Evolutionary conservation across 2,797 vertebrate species (phyloP).

Genomic region (Leuciscus waleckii): DNA sequence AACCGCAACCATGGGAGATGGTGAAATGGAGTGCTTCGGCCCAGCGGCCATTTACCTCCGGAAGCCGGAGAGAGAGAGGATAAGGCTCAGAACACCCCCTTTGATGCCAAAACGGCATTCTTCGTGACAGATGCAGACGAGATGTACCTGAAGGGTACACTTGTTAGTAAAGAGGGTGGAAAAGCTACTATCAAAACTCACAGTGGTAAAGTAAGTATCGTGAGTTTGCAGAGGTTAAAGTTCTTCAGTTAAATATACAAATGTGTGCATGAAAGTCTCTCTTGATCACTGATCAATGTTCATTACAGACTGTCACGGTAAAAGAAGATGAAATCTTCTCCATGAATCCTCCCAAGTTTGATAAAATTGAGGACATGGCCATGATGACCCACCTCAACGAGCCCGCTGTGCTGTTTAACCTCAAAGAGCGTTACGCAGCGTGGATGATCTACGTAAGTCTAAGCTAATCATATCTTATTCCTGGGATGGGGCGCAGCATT

Average conservation of each 20-base stretch:
- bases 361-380: slow-evolving; percentile 95
- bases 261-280: background rate
- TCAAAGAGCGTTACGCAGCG: slow-evolving; percentile 84
- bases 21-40: slow-evolving; percentile 87
- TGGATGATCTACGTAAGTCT: slow-evolving; percentile 82
- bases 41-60: slow-evolving; percentile 84
- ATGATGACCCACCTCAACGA: slow-evolving; percentile 92
- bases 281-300: background rate
- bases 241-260: background rate
- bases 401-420: slow-evolving; percentile 79
- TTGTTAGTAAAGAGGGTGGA: slow-evolving; percentile 82
- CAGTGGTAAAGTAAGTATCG: slow-evolving; percentile 61
- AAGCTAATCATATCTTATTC: background rate
- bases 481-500: background rate
- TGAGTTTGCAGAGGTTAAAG: too few relatives aligned
- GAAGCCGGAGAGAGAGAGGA: slow-evolving; percentile 86
- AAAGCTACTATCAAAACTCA: slow-evolving; percentile 87
- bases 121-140: slow-evolving; percentile 82
- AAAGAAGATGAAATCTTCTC: slow-evolving; percentile 71
- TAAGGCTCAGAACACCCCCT: slow-evolving; percentile 87
- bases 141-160: slow-evolving; percentile 85
- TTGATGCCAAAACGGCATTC: slow-evolving; percentile 86
- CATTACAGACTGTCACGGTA: slow-evolving; percentile 58
- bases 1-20: too few relatives aligned
- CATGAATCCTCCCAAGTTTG: slow-evolving; percentile 90